Evolutionary conservation across 2,113 vertebrate genomes (phyloP), one percentile per base, ranked within the genome.

Genomic region (Desmodus rotundus): DNA sequence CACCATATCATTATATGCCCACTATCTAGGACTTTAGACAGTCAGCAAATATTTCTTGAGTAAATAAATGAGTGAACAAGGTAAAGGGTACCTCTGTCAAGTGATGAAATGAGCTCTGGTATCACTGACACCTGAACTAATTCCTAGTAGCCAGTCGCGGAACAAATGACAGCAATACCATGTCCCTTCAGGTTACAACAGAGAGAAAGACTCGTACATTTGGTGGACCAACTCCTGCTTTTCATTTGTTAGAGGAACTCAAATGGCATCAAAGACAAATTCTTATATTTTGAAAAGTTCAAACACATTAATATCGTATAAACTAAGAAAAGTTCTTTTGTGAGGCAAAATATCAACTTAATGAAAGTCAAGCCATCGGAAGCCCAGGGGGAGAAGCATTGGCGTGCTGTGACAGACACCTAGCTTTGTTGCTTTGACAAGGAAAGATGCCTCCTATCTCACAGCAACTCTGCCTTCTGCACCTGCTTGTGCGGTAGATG

Each of bases 401-500:
- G 15, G 14, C 1, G 1, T 3, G 7, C 5, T 9, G 14, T 22
- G 0, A 7, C 1, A 20, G 28, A 24, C 6, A 7, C 43, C 8
- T 19, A 3, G 11, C 16, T 17, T 2, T 13, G 28, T 36, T 24
- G 14, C 45, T 19, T 13, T 58, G 13, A 36, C 24, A 13, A 22
- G 58, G 20, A 43, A 12, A 52, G 12, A 3, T 11, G 1, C 17
- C 10, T 11, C 15, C 1, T 1, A 1, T 0, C 5, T 2, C 38
- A 12, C 5, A 33, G 61, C 36, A 4, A 11, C 4, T 5, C 54
- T 16, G 38, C 41, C 1, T 26, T 33, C 56, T n/a, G n/a, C 3
- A 4, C 24, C 28, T 41, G 5, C 15, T 1, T 0, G 7, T 20
- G 13, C 5, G 17, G 20, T 28, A 14, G 56, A 28, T 33, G 9